Evolutionary conservation across 2,888 invertebrate genomes (phyloP), one percentile per base, ranked within the genome.

Genomic region (Drosophila heteroneura): DNA sequence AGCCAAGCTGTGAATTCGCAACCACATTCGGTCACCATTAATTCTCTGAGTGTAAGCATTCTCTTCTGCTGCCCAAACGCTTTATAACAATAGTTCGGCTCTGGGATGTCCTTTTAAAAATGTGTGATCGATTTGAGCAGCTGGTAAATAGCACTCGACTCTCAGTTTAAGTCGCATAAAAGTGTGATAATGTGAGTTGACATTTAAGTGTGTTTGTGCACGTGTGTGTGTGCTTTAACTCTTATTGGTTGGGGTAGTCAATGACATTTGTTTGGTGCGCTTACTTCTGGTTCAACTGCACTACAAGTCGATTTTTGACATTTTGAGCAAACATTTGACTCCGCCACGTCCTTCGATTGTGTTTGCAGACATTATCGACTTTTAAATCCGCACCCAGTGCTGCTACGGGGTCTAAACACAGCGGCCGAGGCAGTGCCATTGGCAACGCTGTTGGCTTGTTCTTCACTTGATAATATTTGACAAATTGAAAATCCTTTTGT

Each of bases 401-500:
- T 73, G 78, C 61, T 28, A 37, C 64, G 68, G 51, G 49, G 41
- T 59, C 76, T 28, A 65, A 67, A 19, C 67, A 63, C 58, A 49
- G 39, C 30, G 30, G 30, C 9, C 16, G 58, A 10, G 35, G 41
- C 56, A 58, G 54, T 68, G 56, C 57, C 69, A 71, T 66, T 71
- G 64, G 63, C 73, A 63, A 63, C 65, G 65, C 37, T 51, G 22
- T 14, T 41, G 51, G 71, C 59, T 70, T 70, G 74, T 80, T 73
- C 81, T 70, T 56, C 85, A 88, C 91, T 88, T 88, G 89, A 90
- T 91, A 64, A 85, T 81, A 81, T 88, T 88, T 90, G 89, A 90
- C 86, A 91, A 89, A 88, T 83, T 91, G 83, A 72, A 87, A 85
- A 91, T 88, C 88, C 90, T 79, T 86, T 85, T 88, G 86, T 87